Evolutionary conservation across 2,888 invertebrate species (phyloP).

Genomic region (Linnaemya tessellans): DNA sequence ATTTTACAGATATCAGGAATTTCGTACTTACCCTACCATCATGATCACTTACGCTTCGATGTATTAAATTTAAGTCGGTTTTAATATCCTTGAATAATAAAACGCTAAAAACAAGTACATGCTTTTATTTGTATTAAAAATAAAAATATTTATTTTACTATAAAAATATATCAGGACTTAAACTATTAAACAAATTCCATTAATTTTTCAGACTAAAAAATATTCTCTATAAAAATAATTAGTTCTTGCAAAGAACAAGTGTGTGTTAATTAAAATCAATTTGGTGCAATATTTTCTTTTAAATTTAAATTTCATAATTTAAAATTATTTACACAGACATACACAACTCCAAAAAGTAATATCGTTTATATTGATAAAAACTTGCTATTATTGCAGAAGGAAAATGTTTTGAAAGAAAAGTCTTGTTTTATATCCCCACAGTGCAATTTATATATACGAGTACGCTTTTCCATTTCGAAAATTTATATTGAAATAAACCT

Average conservation of each 20-base stretch:
- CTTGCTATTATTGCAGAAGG: background rate
- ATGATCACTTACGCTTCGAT: no score
- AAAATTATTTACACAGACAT: background rate
- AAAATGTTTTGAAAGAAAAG: background rate
- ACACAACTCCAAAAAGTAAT: slow-evolving; percentile 24
- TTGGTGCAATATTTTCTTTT: background rate
- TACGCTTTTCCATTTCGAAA: no score
- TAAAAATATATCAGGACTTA: slow-evolving; percentile 11
- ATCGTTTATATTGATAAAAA: slow-evolving; percentile 25
- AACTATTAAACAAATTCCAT: slow-evolving; percentile 6
- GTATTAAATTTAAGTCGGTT: no score
- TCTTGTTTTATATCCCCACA: background rate
- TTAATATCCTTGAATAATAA: no score
- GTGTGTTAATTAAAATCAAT: background rate
- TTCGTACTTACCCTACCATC: no score
- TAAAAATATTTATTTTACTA: slow-evolving; percentile 18
- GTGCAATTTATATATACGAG: background rate
- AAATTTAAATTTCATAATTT: slow-evolving; percentile 3
- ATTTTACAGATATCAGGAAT: no score
- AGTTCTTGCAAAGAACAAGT: slow-evolving; percentile 31
- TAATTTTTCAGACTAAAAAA: background rate
- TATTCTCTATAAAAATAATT: background rate
- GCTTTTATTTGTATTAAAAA: slow-evolving; percentile 7
- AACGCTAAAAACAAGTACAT: no score
- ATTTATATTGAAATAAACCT: background rate